Percentiles rank a stretch among this genome's conserved stretches.
phyloP scores from a whole-genome alignment of 2,113 vertebrate species.

The Cricetomys ansorgei region DNA sequence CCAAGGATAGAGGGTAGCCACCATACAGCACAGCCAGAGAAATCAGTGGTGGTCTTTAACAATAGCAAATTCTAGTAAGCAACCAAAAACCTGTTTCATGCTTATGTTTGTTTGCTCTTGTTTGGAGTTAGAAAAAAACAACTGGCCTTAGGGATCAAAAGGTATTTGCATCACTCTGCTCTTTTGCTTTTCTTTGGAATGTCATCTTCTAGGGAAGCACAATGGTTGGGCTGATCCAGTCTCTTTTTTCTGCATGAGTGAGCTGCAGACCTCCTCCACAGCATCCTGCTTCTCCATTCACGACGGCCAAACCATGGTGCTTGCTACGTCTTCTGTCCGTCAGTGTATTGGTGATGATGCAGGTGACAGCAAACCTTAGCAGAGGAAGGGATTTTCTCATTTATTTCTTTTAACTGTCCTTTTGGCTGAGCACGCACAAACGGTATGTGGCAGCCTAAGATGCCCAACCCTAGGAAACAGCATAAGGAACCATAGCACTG shows the following conservation, averaged over 20 bases:
- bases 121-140: not conserved
- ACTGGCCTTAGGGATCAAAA: not conserved
- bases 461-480: not conserved
- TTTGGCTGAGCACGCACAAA: not conserved
- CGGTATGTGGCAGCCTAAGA: not conserved
- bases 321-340: rapidly evolving
- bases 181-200: not conserved
- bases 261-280: not conserved
- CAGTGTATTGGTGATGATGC: not conserved
- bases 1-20: not conserved
- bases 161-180: not conserved
- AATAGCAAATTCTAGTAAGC: constrained; percentile 3
- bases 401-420: not conserved
- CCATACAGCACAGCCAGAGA: not conserved
- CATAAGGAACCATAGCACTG: not conserved
- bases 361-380: too few species aligned
- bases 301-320: not conserved
- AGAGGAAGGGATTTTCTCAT: not conserved
- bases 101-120: not conserved
- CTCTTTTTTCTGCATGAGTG: not conserved
- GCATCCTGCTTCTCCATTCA: not conserved
- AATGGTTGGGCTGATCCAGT: not conserved
- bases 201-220: not conserved
- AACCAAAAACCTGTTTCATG: not conserved
- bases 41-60: not conserved